phyloP scores from a whole-genome alignment of 2,888 invertebrate genomes.

The Homarus gammarus region DNA sequence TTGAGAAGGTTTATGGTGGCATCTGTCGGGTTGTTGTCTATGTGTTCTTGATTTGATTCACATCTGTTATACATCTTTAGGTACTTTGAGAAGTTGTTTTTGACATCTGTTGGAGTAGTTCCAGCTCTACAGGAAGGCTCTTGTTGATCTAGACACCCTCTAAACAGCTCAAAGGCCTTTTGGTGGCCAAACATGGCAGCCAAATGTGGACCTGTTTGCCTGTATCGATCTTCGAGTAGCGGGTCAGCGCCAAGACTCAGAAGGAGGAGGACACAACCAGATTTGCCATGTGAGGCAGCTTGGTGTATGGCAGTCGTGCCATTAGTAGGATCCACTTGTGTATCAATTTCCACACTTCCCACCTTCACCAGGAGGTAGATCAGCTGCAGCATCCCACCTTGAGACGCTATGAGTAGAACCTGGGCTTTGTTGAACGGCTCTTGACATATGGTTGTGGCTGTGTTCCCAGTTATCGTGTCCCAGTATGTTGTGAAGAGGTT shows the following conservation, averaged over 20 bases:
- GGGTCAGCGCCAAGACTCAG: neutral
- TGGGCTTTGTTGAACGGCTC: too few relatives aligned
- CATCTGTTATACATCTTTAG: neutral
- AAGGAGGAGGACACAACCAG: neutral
- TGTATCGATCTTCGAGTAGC: neutral
- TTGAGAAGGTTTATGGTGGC: neutral
- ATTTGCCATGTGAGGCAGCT: slow-evolving; percentile 12
- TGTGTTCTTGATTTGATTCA: neutral
- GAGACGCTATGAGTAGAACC: neutral
- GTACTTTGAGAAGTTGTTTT: neutral
- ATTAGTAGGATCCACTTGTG: neutral
- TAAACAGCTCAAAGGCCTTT: neutral
- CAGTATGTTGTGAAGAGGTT: neutral
- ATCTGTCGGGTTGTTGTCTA: neutral
- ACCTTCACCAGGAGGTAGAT: slow-evolving; percentile 8
- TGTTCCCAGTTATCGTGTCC: neutral
- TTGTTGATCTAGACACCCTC: neutral
- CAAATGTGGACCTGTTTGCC: neutral
- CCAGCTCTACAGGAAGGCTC: neutral
- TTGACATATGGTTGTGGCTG: neutral
- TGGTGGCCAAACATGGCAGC: slow-evolving; percentile 9
- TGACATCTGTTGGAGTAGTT: neutral
- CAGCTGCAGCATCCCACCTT: neutral
- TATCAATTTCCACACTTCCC: neutral
- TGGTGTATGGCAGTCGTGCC: slow-evolving; percentile 20